These are phyloP conservation scores for Leptodactylus fuscus DNA, from an alignment of 2,113 vertebrate species.

Conservation along the genomic window DNA sequence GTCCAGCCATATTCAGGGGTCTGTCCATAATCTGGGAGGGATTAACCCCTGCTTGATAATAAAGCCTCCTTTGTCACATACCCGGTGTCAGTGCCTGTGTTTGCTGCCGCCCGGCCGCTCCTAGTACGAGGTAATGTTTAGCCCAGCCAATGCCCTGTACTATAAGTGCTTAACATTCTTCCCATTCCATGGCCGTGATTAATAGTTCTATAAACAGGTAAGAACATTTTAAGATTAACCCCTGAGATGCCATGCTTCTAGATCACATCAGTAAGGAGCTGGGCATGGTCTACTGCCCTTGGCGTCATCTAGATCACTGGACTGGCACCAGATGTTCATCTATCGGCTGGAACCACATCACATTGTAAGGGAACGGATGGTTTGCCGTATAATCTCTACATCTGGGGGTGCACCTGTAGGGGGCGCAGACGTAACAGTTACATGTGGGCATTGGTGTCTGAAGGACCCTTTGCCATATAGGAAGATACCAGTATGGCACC, in stretches of 20 bases:
- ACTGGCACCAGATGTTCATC: not conserved
- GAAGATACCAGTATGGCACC: not conserved
- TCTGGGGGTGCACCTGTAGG: not conserved
- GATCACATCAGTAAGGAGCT: not conserved
- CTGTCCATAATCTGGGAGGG: not conserved
- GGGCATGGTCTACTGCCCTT: not conserved
- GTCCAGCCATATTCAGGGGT: not conserved
- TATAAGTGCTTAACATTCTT: slow-evolving; percentile 55
- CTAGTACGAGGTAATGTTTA: slow-evolving; percentile 53
- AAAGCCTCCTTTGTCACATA: slow-evolving; percentile 1
- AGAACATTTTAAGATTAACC: slow-evolving; percentile 43
- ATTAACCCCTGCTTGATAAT: not conserved
- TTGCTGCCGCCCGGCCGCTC: slow-evolving; percentile 44
- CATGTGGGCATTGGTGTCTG: too few relatives aligned
- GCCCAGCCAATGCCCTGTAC: slow-evolving; percentile 40
- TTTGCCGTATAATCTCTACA: too few relatives aligned
- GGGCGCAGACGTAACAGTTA: not conserved
- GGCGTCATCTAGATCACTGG: not conserved
- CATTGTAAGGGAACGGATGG: not conserved
- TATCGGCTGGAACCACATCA: not conserved
- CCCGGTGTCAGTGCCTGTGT: not conserved
- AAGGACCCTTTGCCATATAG: too few relatives aligned
- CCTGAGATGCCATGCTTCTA: not conserved
- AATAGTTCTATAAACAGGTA: slow-evolving; percentile 49
- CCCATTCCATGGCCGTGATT: slow-evolving; percentile 49